Percentiles rank a stretch among this genome's conserved stretches.
Conservation (phyloP, 2,888 invertebrate genomes). For the Xylophagus ater region DNA sequence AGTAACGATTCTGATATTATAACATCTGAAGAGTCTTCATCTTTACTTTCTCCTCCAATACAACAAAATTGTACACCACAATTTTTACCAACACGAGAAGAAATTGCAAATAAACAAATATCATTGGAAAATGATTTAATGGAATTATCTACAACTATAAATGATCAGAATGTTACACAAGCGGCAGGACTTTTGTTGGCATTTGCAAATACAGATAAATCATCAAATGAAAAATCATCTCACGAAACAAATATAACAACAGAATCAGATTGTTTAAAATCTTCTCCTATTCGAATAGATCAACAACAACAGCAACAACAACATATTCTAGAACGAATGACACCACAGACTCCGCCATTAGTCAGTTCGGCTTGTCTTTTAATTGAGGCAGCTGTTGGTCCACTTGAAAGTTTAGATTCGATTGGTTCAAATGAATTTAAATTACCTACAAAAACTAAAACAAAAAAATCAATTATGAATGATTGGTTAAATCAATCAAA, state of each 20-base stretch:
- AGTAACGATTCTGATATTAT: constrained; percentile 66
- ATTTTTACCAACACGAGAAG: constrained; percentile 17
- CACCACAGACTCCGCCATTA: constrained; percentile 26
- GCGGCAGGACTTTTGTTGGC: constrained; percentile 4
- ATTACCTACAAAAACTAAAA: constrained; percentile 61
- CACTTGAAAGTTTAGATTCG: constrained; percentile 43
- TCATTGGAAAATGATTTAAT: too few relatives aligned
- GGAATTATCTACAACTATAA: too few relatives aligned
- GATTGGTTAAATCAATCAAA: constrained; percentile 76
- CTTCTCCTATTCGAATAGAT: constrained; percentile 20
- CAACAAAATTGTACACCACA: constrained; percentile 19
- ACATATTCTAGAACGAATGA: constrained; percentile 16
- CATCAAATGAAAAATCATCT: neutral
- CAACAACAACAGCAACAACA: constrained; percentile 13
- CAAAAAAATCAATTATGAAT: constrained; percentile 81
- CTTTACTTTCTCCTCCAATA: constrained; percentile 44
- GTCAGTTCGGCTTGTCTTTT: constrained; percentile 70
- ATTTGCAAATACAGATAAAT: too few relatives aligned
- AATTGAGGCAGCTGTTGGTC: constrained; percentile 76
- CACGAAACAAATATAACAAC: neutral
- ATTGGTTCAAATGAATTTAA: constrained; percentile 57
- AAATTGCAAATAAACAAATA: constrained; percentile 11
- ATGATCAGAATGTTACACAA: too few relatives aligned
- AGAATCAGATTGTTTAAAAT: constrained; percentile 1
- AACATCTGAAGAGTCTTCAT: constrained; percentile 61